Evolutionary conservation across 1,140 invertebrate genomes (phyloP).

Genomic region (Drosophila hydei): DNA sequence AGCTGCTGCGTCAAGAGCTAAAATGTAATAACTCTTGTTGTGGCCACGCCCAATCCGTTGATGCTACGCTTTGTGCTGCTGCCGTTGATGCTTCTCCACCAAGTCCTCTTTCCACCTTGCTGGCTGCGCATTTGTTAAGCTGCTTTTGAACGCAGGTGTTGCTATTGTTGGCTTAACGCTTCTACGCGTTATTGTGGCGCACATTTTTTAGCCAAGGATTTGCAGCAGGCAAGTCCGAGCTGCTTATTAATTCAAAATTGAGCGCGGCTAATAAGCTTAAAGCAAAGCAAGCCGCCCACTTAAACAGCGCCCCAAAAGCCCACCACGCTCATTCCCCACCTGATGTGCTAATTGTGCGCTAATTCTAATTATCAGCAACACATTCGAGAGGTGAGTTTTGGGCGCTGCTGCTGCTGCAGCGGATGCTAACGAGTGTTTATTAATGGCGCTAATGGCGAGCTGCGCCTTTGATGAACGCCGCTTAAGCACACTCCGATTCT

Average conservation of each 20-base stretch:
- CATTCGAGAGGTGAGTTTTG: constrained; percentile 51
- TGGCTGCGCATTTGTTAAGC: constrained; percentile 68
- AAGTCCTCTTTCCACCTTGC: not conserved
- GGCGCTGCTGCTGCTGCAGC: constrained; percentile 8
- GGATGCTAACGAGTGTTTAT: constrained; percentile 75
- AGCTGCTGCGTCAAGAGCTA: constrained; percentile 52
- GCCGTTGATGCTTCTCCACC: not conserved
- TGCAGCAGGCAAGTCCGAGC: constrained; percentile 64
- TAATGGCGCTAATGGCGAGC: constrained; percentile 74
- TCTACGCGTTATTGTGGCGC: constrained; percentile 16
- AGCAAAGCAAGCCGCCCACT: constrained; percentile 12
- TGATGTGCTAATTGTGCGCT: constrained; percentile 70
- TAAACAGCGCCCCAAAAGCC: not conserved
- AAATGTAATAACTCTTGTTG: constrained; percentile 82
- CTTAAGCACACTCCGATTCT: constrained; percentile 58
- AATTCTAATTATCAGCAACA: constrained; percentile 79
- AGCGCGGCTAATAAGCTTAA: constrained; percentile 74
- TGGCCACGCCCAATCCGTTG: constrained; percentile 33
- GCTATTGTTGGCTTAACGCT: constrained; percentile 75
- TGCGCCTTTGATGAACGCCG: constrained; percentile 70
- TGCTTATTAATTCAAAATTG: constrained; percentile 74
- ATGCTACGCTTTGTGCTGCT: not conserved
- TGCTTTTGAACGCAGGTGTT: constrained; percentile 80
- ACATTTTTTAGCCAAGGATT: constrained; percentile 54
- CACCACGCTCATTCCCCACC: not conserved